These are phyloP conservation scores for Sceloporus tristichus DNA, from an alignment of 2,113 vertebrate genomes.

Conservation along the genomic window DNA sequence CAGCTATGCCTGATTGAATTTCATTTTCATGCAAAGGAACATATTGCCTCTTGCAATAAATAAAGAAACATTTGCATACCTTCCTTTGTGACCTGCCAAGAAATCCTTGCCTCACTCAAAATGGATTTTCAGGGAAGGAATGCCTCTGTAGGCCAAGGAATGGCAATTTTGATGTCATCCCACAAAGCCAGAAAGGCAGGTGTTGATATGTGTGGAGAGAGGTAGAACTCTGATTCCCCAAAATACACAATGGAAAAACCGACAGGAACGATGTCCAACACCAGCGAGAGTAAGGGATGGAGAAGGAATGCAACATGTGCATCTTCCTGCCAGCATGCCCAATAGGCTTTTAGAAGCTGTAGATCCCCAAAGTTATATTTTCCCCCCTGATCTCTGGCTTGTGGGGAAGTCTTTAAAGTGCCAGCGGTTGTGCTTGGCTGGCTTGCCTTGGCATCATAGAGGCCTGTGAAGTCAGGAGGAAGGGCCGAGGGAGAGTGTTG, in stretches of 20 bases:
- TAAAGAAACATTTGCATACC: slow-evolving; percentile 7
- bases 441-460: no score
- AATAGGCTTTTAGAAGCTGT: no score
- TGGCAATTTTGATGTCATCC: no score
- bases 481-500: no score
- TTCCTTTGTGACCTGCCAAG: neutral
- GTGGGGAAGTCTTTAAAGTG: no score
- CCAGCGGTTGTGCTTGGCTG: no score
- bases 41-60: rapidly evolving
- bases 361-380: no score
- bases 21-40: neutral
- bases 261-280: no score
- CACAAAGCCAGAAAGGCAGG: neutral
- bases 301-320: neutral
- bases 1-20: slow-evolving; percentile 35
- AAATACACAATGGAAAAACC: neutral
- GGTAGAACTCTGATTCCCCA: neutral
- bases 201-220: neutral
- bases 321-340: no score
- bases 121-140: neutral
- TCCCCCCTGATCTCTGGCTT: no score
- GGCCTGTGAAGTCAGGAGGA: no score
- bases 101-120: neutral
- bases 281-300: neutral
- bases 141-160: neutral